Evolutionary conservation across 1,140 invertebrate species (phyloP), one percentile per base, ranked within the genome.

Genomic region (Venustaconcha ellipsiformis): DNA sequence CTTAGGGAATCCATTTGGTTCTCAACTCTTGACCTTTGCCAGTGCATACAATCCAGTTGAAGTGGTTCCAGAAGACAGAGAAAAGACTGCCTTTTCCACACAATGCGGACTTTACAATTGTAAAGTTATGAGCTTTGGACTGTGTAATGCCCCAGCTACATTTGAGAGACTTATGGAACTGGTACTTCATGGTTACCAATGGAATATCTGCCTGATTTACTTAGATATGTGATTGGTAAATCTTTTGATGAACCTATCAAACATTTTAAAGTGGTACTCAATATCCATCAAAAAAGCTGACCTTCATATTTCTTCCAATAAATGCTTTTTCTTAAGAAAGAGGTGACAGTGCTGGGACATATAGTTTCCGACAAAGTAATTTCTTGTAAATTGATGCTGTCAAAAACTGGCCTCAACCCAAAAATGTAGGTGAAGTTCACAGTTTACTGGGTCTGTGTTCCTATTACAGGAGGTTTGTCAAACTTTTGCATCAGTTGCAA

Each of bases 361-460:
- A 56, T 76, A n/a, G 72, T 87, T 17, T 58, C 66, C 62, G 60
- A 58, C n/a, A 68, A 86, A 18, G 91, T 91, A 14, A 48, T 91
- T 4, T 64, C 78, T 48, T 79, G 14, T 92, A 92, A 75, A 74
- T 90, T n/a, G 62, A 77, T 20, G 84, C 88, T 3, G 88, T 92
- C 83, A 48, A 73, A 70, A 23, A 76, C 1, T 59, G 64, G 59
- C 57, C 20, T 37, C 26, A 26, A 63, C 80, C 74, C 14, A 76
- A 26, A 37, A 64, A 75, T 66, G 14, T 57, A 37, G 12, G 23
- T 18, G 48, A 13, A 55, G 18, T 72, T 14, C 37, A 30, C 17
- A 15, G 18, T 13, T 72, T 72, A 57, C 60, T 72, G 20, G 63
- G 70, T 15, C 30, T 71, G 14, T 15, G 20, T 55, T 60, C 57